Base-by-base conservation (phyloP, 2,113 vertebrate species). In the Dromiciops gliroides region DNA sequence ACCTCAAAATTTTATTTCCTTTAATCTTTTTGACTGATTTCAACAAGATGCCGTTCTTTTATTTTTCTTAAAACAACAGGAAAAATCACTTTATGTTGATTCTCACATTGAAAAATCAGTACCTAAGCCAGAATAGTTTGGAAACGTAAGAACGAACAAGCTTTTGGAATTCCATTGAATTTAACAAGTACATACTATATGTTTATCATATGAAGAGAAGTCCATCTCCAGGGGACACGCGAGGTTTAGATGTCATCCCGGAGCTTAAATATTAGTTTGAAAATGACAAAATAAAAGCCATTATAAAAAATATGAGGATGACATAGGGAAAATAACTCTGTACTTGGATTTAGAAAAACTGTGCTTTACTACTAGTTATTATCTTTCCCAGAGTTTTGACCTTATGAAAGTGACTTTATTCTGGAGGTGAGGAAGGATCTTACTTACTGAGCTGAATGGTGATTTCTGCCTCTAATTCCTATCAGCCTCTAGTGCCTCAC, bases 31-130 rank as follows among this genome's bases (percentile, higher is more conserved):
- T 93, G 19, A 47, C 0, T 75, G 49, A 93, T 94, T 24, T 9
- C 47, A 93, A 60, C 19, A 53, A 37, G 91, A 1, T 48, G 5
- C 19, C 89, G 12, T 0, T 2, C 26, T 94, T 92, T 48, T 48
- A 16, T 67, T 92, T 95, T 91, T 92, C 91, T 91, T 91, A 5
- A 89, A 94, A 92, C 7, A 93, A 94, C 3, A 67, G 75, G 25
- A 56, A 90, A 91, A 8, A 3, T 23, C 8, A 51, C 5, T 95
- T 89, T 25, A 28, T 50, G 23, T 92, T 60, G 53, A 23, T 37
- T 16, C 47, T 22, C 31, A 28, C 44, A 44, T 19, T 25, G 31
- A 93, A 25, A 3, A 56, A 56, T 3, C 10, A 19, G 5, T 48
- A 90, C 8, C 50, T 19, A 51, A 56, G 5, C 16, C 67, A 44